Evolutionary conservation across 2,888 invertebrate species (phyloP).

Genomic region (Drosophila nr. perissopoda): DNA sequence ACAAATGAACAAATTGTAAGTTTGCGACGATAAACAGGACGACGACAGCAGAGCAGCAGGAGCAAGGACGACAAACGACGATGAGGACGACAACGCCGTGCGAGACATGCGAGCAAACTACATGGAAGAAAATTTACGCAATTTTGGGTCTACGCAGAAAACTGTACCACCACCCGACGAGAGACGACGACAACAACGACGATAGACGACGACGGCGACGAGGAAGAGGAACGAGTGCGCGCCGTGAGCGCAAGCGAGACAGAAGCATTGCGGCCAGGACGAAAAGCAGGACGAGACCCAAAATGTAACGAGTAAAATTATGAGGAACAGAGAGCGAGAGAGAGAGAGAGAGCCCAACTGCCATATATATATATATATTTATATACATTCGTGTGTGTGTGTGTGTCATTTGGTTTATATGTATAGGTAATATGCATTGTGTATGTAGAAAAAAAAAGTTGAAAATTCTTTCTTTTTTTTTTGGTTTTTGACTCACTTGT

Average conservation of each 20-base stretch:
- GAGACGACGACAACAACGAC: constrained; percentile 37
- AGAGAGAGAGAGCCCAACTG: constrained; percentile 28
- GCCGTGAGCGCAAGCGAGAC: constrained; percentile 48
- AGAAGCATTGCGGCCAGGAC: constrained; percentile 29
- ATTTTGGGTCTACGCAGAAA: constrained; percentile 79
- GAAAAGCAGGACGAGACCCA: constrained; percentile 51
- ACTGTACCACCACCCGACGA: constrained; percentile 73
- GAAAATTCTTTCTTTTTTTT: constrained; percentile 37
- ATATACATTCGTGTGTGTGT: constrained; percentile 14
- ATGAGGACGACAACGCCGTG: constrained; percentile 66
- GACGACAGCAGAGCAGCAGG: constrained; percentile 14
- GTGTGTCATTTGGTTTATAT: constrained; percentile 46
- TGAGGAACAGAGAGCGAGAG: neutral
- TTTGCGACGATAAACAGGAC: constrained; percentile 37
- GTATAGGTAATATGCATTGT: constrained; percentile 21
- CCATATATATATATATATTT: constrained; percentile 11
- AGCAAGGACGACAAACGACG: constrained; percentile 37
- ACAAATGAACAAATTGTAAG: constrained; percentile 51
- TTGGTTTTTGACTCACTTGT: constrained; percentile 69
- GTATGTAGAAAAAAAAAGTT: constrained; percentile 62
- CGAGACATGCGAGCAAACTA: constrained; percentile 74
- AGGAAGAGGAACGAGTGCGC: constrained; percentile 68
- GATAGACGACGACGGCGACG: constrained; percentile 25
- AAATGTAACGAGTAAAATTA: constrained; percentile 58
- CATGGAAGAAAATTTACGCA: constrained; percentile 76